Evolutionary conservation across 2,113 vertebrate species (phyloP).

Genomic region (Setophaga petechia): DNA sequence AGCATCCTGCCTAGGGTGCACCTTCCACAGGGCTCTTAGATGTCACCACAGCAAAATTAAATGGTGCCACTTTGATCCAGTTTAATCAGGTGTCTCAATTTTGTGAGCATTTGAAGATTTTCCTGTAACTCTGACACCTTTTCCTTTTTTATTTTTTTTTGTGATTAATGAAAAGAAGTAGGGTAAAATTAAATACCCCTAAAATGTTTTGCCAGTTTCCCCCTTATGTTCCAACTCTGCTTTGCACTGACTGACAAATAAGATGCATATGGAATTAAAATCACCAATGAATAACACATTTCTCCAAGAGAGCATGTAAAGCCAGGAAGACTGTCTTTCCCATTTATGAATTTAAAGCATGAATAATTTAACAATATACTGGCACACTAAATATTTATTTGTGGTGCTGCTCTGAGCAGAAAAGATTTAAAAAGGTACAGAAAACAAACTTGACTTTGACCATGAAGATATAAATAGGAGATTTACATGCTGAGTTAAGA

Average conservation of each 20-base stretch:
- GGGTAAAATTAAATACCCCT: slow-evolving; percentile 15
- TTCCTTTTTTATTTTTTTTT: not conserved
- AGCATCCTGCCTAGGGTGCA: not conserved
- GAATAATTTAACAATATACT: slow-evolving; percentile 70
- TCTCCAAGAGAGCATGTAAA: slow-evolving; percentile 47
- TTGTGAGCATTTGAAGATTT: not conserved
- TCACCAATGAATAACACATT: slow-evolving; percentile 21
- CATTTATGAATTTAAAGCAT: slow-evolving; percentile 59
- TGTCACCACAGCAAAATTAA: not conserved
- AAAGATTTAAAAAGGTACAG: slow-evolving; percentile 6
- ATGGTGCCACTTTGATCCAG: not conserved
- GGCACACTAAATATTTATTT: slow-evolving; percentile 67
- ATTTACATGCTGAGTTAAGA: not conserved
- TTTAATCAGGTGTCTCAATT: not conserved
- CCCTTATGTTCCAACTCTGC: not conserved
- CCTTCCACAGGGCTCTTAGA: not conserved
- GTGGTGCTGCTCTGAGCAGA: slow-evolving; percentile 41
- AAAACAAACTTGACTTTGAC: slow-evolving; percentile 53
- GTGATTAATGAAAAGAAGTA: not conserved
- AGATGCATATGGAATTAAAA: slow-evolving; percentile 32
- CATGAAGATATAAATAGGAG: slow-evolving; percentile 1
- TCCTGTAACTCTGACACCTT: not conserved
- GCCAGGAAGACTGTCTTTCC: slow-evolving; percentile 58
- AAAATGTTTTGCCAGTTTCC: slow-evolving; percentile 19
- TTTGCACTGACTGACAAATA: slow-evolving; percentile 32